These are phyloP conservation scores for Tetramorium alpestre DNA, from an alignment of 1,140 invertebrate genomes.

Conservation along the genomic window DNA sequence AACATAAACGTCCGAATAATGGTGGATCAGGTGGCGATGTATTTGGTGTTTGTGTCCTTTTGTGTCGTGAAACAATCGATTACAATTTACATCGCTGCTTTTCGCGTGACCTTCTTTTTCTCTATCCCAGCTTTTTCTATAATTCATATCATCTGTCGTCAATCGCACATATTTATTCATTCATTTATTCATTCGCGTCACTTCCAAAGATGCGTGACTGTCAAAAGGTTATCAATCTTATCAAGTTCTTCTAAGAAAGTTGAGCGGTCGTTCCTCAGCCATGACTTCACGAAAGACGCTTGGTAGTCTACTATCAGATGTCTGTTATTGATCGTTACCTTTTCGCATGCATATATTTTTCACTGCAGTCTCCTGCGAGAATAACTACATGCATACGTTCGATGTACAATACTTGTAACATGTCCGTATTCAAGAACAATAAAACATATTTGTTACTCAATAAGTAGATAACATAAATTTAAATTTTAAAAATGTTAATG, in stretches of 20 bases:
- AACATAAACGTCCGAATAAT: constrained; percentile 49
- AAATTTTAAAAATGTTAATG: neutral
- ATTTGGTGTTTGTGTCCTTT: neutral
- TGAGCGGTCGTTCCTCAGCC: neutral
- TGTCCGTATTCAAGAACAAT: neutral
- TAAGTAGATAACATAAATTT: neutral
- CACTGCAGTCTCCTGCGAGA: neutral
- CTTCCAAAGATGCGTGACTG: neutral
- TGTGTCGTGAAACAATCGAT: constrained; percentile 41
- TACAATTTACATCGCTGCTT: constrained; percentile 20
- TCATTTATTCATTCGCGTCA: neutral
- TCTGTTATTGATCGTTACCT: constrained; percentile 10
- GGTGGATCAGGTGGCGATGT: constrained; percentile 25
- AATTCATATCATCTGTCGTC: neutral
- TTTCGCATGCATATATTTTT: constrained; percentile 6
- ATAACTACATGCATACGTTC: neutral
- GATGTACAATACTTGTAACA: neutral
- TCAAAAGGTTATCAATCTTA: constrained; percentile 20
- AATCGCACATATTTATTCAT: neutral
- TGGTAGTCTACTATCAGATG: constrained; percentile 4
- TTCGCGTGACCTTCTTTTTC: neutral
- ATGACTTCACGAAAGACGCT: constrained; percentile 4
- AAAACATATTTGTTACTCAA: neutral
- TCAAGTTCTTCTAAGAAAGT: constrained; percentile 29
- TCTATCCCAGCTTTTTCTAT: neutral